A percentile compares a stretch with the other conserved stretches of the same genome.
phyloP scores from a whole-genome alignment of 2,888 invertebrate species.

The Antheraea assamensis region DNA sequence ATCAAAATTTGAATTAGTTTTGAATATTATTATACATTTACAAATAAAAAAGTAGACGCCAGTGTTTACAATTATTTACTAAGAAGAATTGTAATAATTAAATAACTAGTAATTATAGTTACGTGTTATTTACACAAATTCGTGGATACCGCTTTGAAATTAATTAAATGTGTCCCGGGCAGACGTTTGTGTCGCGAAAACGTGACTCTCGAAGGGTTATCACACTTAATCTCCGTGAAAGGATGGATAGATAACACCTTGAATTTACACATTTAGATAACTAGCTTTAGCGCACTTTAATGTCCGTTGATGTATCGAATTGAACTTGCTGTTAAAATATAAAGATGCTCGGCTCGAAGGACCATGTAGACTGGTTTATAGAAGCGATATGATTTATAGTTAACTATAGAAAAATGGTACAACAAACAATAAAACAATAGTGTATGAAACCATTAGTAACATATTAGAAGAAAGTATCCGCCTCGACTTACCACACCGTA shows the following conservation, averaged over 20 bases:
- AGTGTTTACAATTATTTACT: not conserved
- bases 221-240: slow-evolving; percentile 52
- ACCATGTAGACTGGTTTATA: no score
- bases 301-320: not conserved
- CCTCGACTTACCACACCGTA: no score
- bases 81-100: slow-evolving; percentile 13
- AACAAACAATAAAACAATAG: no score
- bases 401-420: no score
- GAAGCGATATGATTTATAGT: no score
- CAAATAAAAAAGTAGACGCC: not conserved
- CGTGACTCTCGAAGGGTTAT: slow-evolving; percentile 55
- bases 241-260: slow-evolving; percentile 33
- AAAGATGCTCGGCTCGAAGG: not conserved
- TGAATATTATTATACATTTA: not conserved
- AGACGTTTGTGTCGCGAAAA: slow-evolving; percentile 52
- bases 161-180: slow-evolving; percentile 64
- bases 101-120: slow-evolving; percentile 23
- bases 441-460: no score
- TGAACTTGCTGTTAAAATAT: not conserved
- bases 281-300: not conserved
- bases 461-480: no score
- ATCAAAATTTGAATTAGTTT: no score
- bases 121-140: slow-evolving; percentile 37
- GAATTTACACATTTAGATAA: slow-evolving; percentile 18
- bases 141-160: slow-evolving; percentile 54